Evolutionary conservation across 2,888 invertebrate genomes (phyloP).

Genomic region (Spisula solida): DNA sequence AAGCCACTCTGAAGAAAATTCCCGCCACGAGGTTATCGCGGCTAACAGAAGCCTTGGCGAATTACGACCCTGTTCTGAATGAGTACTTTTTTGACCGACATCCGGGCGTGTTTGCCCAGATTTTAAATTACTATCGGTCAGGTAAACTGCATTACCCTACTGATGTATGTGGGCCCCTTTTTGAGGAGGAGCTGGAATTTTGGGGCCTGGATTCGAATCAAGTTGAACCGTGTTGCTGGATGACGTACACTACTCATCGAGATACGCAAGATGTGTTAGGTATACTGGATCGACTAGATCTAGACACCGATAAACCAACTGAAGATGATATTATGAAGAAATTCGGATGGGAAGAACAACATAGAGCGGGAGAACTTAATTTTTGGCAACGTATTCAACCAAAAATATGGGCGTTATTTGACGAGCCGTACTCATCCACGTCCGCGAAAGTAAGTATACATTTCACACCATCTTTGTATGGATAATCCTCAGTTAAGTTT

Average conservation of each 20-base stretch:
- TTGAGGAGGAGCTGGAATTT: slow-evolving; percentile 99
- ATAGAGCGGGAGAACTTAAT: slow-evolving; percentile 87
- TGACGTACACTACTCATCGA: slow-evolving; percentile 96
- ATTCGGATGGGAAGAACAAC: slow-evolving; percentile 91
- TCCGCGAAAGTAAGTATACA: slow-evolving; percentile 95
- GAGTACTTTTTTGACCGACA: slow-evolving; percentile 99
- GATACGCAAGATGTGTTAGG: slow-evolving; percentile 99
- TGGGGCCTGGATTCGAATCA: slow-evolving; percentile 99
- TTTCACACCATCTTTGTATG: too few species aligned
- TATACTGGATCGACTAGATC: slow-evolving; percentile 98
- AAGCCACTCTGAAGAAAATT: slow-evolving; percentile 96
- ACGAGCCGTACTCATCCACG: slow-evolving; percentile 99
- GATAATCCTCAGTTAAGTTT: too few species aligned
- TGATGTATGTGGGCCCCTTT: slow-evolving; percentile 99
- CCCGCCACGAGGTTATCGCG: slow-evolving; percentile 97
- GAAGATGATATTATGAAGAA: slow-evolving; percentile 99
- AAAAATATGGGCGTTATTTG: slow-evolving; percentile 99
- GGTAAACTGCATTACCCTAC: slow-evolving; percentile 99
- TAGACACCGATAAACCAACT: slow-evolving; percentile 98
- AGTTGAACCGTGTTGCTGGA: slow-evolving; percentile 99
- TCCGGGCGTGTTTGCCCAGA: slow-evolving; percentile 98
- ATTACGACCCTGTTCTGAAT: slow-evolving; percentile 99
- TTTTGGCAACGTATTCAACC: slow-evolving; percentile 98
- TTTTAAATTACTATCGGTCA: slow-evolving; percentile 98
- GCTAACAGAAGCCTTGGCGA: slow-evolving; percentile 98